Evolutionary conservation across 1,140 invertebrate species (phyloP), one percentile per base, ranked within the genome.

Genomic region (Papilio polytes): DNA sequence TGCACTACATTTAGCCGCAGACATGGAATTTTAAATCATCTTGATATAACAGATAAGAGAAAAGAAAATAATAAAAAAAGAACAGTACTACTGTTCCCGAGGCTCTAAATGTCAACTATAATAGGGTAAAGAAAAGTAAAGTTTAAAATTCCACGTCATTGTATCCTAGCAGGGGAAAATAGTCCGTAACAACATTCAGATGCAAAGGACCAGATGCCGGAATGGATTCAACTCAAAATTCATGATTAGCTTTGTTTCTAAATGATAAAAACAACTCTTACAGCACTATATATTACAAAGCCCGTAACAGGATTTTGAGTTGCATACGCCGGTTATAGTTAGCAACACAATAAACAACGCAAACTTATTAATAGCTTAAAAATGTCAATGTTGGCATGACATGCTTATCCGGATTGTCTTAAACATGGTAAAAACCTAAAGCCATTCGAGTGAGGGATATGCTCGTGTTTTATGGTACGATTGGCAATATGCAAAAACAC

Each of bases 321-420:
- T 44, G 53, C 8, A 78, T 36, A 80, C 63, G 74, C 74, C 77
- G 78, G 78, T 78, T 22, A 48, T 80, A 78, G 87, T 89, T 89
- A 89, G 86, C 82, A 84, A 84, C 83, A 86, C 85, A 85, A 78
- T 78, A 81, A 82, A 87, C 83, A 90, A 83, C 83, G 83, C 85
- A 88, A 87, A 85, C 82, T 80, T 79, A 70, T 74, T 80, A 81
- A 85, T 72, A 84, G 86, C 87, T 90, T 82, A 66, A 82, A 79
- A 80, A 84, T 66, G 76, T 83, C 81, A 78, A 83, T 84, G 77
- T 89, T 88, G 88, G 89, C 88, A 89, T 88, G 88, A 88, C 89
- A 90, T 89, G 89, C 89, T 80, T 82, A 74, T 80, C 80, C 70
- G 66, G 74, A 78, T 8, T 63, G n/a, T n/a, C 31, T 10, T 44